phyloP scores from a whole-genome alignment of 2,888 invertebrate species.

The Pollenia angustigena region DNA sequence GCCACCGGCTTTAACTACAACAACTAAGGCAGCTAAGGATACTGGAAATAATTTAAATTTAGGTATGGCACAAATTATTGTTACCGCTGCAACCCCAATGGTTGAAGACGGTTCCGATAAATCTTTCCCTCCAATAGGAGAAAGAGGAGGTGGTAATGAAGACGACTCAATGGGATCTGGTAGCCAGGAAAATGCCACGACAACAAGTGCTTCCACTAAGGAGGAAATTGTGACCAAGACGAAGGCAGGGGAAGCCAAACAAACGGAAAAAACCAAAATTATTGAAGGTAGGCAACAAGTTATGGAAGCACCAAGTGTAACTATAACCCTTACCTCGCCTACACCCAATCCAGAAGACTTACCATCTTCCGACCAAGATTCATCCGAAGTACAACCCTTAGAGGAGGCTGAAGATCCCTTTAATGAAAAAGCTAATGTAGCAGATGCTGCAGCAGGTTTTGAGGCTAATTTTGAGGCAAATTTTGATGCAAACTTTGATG shows the following conservation, averaged over 20 bases:
- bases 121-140: conserved; percentile 88
- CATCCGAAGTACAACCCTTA: conserved; percentile 78
- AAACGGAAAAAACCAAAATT: conserved; percentile 72
- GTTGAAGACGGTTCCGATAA: conserved; percentile 91
- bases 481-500: conserved; percentile 84
- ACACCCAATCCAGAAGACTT: conserved; percentile 76
- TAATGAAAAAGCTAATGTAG: conserved; percentile 77
- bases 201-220: conserved; percentile 59
- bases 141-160: conserved; percentile 76
- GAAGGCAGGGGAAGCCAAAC: conserved; percentile 66
- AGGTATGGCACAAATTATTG: conserved; percentile 95
- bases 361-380: conserved; percentile 78
- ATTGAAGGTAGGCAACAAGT: conserved; percentile 78
- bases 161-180: conserved; percentile 60
- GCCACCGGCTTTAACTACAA: conserved; percentile 77
- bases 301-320: conserved; percentile 72
- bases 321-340: conserved; percentile 77
- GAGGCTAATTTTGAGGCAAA: conserved; percentile 82
- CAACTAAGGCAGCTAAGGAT: conserved; percentile 71
- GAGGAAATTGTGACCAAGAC: conserved; percentile 71
- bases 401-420: conserved; percentile 81
- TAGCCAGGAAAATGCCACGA: conserved; percentile 62
- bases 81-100: conserved; percentile 97
- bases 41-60: conserved; percentile 87
- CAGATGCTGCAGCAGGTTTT: conserved; percentile 73